phyloP scores from a whole-genome alignment of 1,140 invertebrate genomes.

The Mycetomoellerius zeteki region DNA sequence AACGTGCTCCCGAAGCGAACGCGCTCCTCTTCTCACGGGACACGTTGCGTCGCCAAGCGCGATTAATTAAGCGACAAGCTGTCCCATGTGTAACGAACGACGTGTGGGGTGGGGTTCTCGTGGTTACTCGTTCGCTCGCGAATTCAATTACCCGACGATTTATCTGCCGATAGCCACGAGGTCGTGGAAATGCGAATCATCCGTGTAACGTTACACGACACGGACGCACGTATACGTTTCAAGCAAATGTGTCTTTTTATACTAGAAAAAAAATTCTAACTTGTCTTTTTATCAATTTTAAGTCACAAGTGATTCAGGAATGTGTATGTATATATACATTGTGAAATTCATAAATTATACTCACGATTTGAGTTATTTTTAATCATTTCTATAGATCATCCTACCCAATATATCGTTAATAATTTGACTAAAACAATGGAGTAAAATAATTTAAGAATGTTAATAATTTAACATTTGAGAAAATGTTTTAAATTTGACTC shows the following conservation, averaged over 20 bases:
- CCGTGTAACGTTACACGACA: conserved; percentile 25
- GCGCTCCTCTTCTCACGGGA: conserved; percentile 48
- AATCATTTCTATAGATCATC: too few relatives aligned
- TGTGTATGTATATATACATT: too few relatives aligned
- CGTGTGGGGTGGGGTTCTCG: conserved; percentile 26
- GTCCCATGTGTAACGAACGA: conserved; percentile 52
- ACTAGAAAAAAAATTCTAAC: background rate
- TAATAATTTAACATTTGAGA: too few relatives aligned
- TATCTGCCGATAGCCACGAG: conserved; percentile 45
- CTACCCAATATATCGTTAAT: too few relatives aligned
- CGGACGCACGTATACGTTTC: background rate
- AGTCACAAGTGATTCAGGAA: background rate
- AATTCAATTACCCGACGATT: conserved; percentile 54
- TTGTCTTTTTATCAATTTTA: background rate
- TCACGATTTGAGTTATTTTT: too few relatives aligned
- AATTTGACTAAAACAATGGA: too few relatives aligned
- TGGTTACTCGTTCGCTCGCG: conserved; percentile 46
- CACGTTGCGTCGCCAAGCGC: conserved; percentile 49
- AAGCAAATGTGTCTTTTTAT: background rate
- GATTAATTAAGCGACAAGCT: conserved; percentile 76
- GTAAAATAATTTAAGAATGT: too few relatives aligned
- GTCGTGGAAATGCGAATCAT: conserved; percentile 50
- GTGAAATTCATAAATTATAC: too few relatives aligned
- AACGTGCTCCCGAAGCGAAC: conserved; percentile 21
- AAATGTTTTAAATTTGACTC: background rate